Base-by-base conservation (phyloP, 2,113 vertebrate species). In the Oreochromis tanganicae region DNA sequence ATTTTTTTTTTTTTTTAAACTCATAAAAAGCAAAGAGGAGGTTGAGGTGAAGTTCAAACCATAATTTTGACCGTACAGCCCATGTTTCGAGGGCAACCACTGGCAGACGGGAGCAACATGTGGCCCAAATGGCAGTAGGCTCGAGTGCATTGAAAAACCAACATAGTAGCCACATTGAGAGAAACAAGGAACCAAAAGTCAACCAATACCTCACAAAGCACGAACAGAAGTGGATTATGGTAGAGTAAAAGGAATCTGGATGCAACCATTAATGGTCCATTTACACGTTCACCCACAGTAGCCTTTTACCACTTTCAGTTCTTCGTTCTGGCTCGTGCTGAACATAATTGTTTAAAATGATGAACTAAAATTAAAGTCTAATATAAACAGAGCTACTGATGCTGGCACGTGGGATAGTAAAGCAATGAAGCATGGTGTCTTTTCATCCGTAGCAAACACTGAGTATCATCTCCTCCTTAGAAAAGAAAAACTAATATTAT, bases 111-210 rank as follows among this genome's bases (percentile, higher is more conserved):
- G 13, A 46, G 38, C 13, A 73, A 46, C 38, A 73, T 10, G 38
- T 0, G 13, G 13, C 21, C 13, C 21, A 10, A 46, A 46, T 0
- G 5, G 38, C n/a, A 16, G 0, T 9, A 46, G 38, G 38, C 38
- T 73, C 21, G 4, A 5, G 0, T 16, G 21, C 38, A 9, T 6
- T 73, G 21, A 24, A 43, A 73, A 43, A 46, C 38, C 66, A 71
- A 24, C 38, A 71, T 9, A 9, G 59, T 7, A 63, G 17, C 59
- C 32, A 43, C 66, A 71, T 41, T 43, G 13, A 71, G 38, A 43
- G 1, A 71, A 71, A 71, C 13, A 16, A 43, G 66, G 13, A 43
- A 71, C 38, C 36, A 41, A 21, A 7, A 71, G n/a, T 43, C 3
- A 71, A 6, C 12, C 2, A 24, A 71, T 2, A 41, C 1, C 38